These are phyloP conservation scores for Rhinella marina DNA, from an alignment of 2,797 vertebrate genomes.

Conservation along the genomic window DNA sequence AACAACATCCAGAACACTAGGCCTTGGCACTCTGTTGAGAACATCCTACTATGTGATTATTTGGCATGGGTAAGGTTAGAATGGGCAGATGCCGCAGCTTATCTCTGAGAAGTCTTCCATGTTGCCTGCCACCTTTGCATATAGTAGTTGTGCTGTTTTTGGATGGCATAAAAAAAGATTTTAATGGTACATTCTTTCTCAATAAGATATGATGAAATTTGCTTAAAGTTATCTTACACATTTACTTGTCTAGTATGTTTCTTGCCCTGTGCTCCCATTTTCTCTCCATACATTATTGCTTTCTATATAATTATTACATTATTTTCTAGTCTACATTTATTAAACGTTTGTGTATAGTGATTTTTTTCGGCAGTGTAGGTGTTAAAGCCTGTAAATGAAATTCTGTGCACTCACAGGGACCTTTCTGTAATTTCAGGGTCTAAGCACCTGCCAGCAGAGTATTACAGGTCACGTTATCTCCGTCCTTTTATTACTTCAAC, in stretches of 20 bases:
- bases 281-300: not conserved
- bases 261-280: not conserved
- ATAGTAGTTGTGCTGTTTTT: no score
- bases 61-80: no score
- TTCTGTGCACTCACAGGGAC: not conserved
- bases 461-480: constrained; percentile 22
- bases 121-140: no score
- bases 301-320: not conserved
- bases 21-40: no score
- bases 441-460: not conserved
- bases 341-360: not conserved
- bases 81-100: no score
- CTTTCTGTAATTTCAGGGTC: constrained; percentile 7
- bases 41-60: no score
- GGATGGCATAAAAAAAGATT: no score
- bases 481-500: constrained; percentile 43
- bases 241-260: not conserved
- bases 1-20: no score
- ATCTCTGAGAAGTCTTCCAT: no score
- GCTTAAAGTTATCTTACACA: not conserved
- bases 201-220: no score
- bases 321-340: no score
- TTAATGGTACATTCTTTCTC: no score
- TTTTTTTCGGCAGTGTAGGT: not conserved
- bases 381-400: constrained; percentile 25